Percentiles rank a stretch among this genome's conserved stretches.
Conservation (phyloP, 37 sponge, comb jelly and placozoan species). For the Agelas oroides region DNA sequence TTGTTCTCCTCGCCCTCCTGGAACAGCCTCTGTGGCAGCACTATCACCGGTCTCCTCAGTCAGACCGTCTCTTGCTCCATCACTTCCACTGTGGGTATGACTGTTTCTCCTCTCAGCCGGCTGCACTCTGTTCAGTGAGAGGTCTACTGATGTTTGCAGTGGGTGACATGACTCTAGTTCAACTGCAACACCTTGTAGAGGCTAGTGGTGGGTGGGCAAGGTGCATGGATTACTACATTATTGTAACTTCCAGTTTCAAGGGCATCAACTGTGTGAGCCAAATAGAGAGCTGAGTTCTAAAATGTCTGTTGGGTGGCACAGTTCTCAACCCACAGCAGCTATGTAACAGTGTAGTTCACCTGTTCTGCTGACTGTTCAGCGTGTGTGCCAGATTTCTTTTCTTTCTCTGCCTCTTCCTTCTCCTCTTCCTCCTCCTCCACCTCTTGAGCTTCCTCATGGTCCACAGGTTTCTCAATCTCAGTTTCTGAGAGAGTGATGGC, state of each 20-base stretch:
- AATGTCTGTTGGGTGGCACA: no score
- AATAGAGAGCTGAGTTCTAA: no score
- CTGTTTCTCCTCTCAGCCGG: not conserved
- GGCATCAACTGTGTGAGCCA: no score
- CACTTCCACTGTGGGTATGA: not conserved
- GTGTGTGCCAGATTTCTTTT: not conserved
- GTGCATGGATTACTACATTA: not conserved
- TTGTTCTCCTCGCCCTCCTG: no score
- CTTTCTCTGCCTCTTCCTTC: not conserved
- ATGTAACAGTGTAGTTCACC: no score
- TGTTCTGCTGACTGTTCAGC: no score
- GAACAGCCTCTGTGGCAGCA: no score
- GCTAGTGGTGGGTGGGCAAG: no score
- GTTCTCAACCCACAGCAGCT: no score
- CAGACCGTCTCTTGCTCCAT: not conserved
- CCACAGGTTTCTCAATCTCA: slow-evolving; percentile 54
- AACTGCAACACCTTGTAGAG: no score
- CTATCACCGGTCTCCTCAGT: no score
- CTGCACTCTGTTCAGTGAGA: slow-evolving; percentile 18
- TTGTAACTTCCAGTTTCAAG: no score
- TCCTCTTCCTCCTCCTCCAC: slow-evolving; percentile 36
- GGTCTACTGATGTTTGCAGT: slow-evolving; percentile 5
- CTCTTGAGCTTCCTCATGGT: slow-evolving; percentile 52
- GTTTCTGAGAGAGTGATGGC: slow-evolving; percentile 32
- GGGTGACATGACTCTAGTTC: slow-evolving; percentile 14